phyloP scores from a whole-genome alignment of 1,140 invertebrate species.

The Neodiprion pinetum region DNA sequence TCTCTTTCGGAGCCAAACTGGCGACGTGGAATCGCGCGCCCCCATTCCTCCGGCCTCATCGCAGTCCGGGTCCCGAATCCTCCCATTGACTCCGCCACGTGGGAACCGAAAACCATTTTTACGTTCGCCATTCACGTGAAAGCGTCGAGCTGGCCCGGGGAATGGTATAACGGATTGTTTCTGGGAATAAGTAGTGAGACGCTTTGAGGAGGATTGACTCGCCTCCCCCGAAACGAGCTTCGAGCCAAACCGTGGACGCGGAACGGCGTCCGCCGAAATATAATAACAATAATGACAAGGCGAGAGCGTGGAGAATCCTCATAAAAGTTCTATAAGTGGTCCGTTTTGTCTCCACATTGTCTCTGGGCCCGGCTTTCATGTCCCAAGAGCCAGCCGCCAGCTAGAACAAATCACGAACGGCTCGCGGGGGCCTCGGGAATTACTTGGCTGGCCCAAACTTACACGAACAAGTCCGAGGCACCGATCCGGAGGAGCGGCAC shows the following conservation, averaged over 20 bases:
- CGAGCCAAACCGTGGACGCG: background rate
- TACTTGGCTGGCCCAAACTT: background rate
- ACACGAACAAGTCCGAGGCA: background rate
- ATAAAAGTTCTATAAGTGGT: slow-evolving; percentile 52
- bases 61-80: background rate
- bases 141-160: slow-evolving; percentile 12
- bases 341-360: slow-evolving; percentile 54
- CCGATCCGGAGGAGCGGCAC: too few species aligned
- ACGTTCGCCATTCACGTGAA: slow-evolving; percentile 60
- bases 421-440: background rate
- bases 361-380: slow-evolving; percentile 13
- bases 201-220: slow-evolving; percentile 13
- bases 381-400: slow-evolving; percentile 6
- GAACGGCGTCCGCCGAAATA: background rate
- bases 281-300: slow-evolving; percentile 6
- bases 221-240: slow-evolving; percentile 13
- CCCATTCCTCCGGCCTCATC: slow-evolving; percentile 31
- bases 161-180: slow-evolving; percentile 60
- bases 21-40: slow-evolving; percentile 20
- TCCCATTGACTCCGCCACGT: slow-evolving; percentile 55
- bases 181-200: slow-evolving; percentile 45
- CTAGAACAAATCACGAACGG: slow-evolving; percentile 1
- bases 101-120: slow-evolving; percentile 58
- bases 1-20: slow-evolving; percentile 20
- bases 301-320: slow-evolving; percentile 53